Base-by-base conservation (phyloP, 1,140 invertebrate genomes). In the Aphis craccivora region DNA sequence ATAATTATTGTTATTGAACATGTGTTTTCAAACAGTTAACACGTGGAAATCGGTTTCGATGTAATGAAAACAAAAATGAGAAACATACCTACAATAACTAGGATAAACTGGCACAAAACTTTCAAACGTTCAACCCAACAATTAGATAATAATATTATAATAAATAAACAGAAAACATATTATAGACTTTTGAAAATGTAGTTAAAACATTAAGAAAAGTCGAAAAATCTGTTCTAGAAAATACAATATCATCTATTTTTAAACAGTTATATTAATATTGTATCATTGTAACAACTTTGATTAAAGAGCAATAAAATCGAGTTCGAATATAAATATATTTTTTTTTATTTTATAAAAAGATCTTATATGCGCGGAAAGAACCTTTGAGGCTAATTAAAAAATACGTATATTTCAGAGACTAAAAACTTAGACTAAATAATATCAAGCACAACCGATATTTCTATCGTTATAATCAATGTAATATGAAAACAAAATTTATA, bases 1-100 rank as follows among this genome's bases (percentile, higher is more conserved):
- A 89, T 37, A 23, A 89, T 89, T 48, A 45, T 81, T 48, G 60
- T 89, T 48, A 45, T 81, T 48, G 30, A 51, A 92, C 91, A 83
- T 35, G 45, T 92, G 76, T 92, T 92, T 83, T 81, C 45, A 51
- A 48, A 40, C 35, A 23, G 67, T 48, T 30, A 53, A 81, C 30
- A 11, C 18, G 6, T 45, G 45, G 20, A 91, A 91, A 91, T 91
- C 8, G 43, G 30, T 81, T 91, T 48, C 22, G 43, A 76, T 35
- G 30, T 25, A 55, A 37, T 11, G 23, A 30, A 86, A 86, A 37
- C n/a, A 40, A 51, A 55, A 89, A 25, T 55, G 37, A n/a, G 35
- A 11, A 55, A 53, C 20, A 40, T 18, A 9, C 23, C 11, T 35
- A 67, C 60, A 76, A 18, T 76, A n/a, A 76, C 5, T 30, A n/a